Percentiles rank a stretch among this genome's conserved stretches.
These are phyloP conservation scores for Scopus umbretta DNA, from an alignment of 2,113 vertebrate species.

Conservation along the genomic window DNA sequence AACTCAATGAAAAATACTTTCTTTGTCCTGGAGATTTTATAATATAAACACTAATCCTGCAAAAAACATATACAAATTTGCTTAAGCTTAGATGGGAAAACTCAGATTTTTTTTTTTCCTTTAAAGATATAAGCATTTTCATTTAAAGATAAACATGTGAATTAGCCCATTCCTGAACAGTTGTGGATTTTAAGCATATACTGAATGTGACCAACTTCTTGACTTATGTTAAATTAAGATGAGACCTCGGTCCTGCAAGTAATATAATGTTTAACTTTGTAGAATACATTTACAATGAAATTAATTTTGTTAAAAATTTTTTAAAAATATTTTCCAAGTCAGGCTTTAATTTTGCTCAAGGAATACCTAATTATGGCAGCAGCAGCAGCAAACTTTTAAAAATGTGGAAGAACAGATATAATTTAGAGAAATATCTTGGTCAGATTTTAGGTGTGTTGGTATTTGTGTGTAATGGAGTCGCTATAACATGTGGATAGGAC, in stretches of 20 bases:
- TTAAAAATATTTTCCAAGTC: background rate
- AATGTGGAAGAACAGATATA: background rate
- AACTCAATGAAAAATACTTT: background rate
- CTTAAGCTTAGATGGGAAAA: background rate
- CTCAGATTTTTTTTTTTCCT: background rate
- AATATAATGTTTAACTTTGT: background rate
- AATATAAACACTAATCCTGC: background rate
- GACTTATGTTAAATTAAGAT: background rate
- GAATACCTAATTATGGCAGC: background rate
- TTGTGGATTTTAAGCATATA: background rate
- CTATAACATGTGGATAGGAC: background rate
- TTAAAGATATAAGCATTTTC: background rate
- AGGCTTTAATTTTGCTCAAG: background rate
- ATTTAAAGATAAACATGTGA: background rate
- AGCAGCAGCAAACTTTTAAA: background rate
- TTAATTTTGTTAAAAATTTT: background rate
- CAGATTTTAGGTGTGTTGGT: background rate
- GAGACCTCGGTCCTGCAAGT: background rate
- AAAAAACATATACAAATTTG: background rate
- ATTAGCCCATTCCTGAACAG: background rate
- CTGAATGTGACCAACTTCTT: background rate
- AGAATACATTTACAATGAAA: background rate
- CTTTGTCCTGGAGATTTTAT: background rate
- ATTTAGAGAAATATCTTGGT: background rate
- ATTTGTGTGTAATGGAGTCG: background rate